A percentile compares a stretch with the other conserved stretches of the same genome.
Evolutionary conservation across 1,140 invertebrate genomes (phyloP).

Genomic region (Heliconius melpomene): DNA sequence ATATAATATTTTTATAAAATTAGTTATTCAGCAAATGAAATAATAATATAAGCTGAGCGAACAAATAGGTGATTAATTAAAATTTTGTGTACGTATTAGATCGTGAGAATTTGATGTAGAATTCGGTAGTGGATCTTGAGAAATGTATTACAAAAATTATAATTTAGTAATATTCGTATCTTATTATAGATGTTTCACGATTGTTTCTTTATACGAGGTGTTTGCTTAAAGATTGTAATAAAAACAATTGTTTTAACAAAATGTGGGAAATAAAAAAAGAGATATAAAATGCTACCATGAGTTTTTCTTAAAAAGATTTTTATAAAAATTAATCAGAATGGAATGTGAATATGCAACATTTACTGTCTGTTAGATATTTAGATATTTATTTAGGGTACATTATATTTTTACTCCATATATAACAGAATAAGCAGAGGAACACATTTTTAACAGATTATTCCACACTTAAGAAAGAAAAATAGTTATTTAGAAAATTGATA

Average conservation of each 20-base stretch:
- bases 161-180: neutral
- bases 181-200: neutral
- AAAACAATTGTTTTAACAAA: neutral
- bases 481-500: too few species aligned
- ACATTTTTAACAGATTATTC: too few species aligned
- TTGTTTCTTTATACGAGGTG: neutral
- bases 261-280: neutral
- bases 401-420: neutral
- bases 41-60: neutral
- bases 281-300: too few species aligned
- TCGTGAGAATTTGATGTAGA: neutral
- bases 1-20: neutral
- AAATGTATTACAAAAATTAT: neutral
- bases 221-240: neutral
- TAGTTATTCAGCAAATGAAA: neutral
- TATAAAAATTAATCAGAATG: neutral
- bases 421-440: too few species aligned
- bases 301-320: too few species aligned
- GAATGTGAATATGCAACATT: neutral
- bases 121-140: neutral
- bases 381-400: neutral
- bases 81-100: neutral
- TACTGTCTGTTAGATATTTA: too few species aligned
- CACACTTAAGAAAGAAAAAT: too few species aligned
- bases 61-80: constrained; percentile 3